Evolutionary conservation across 1,140 invertebrate species (phyloP).

Genomic region (Nasonia giraulti): DNA sequence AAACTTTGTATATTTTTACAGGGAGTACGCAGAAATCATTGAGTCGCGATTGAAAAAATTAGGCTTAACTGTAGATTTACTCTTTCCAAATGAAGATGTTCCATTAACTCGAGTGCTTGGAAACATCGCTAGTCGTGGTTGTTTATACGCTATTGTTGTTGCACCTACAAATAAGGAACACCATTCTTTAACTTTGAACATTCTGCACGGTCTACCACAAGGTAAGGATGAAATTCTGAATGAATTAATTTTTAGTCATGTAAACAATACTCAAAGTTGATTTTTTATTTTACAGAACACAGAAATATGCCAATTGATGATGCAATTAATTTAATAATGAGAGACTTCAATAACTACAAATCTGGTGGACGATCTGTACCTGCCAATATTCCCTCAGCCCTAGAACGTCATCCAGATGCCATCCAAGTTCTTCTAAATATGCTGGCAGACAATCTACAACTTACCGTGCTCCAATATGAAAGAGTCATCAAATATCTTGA

Average conservation of each 20-base stretch:
- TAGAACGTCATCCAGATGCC: slow-evolving; percentile 80
- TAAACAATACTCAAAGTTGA: slow-evolving; percentile 26
- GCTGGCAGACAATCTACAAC: slow-evolving; percentile 85
- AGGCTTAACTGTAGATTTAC: slow-evolving; percentile 87
- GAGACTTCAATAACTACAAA: slow-evolving; percentile 88
- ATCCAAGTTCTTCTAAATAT: slow-evolving; percentile 86
- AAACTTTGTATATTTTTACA: slow-evolving; percentile 66
- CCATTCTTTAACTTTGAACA: slow-evolving; percentile 91
- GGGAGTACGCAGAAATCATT: slow-evolving; percentile 92
- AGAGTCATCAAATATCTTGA: slow-evolving; percentile 87
- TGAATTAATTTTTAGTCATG: slow-evolving; percentile 4
- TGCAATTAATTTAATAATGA: slow-evolving; percentile 84
- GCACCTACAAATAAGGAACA: slow-evolving; percentile 89
- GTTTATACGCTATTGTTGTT: slow-evolving; percentile 91
- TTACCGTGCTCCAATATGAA: slow-evolving; percentile 88
- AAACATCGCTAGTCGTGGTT: slow-evolving; percentile 88
- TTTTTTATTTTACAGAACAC: slow-evolving; percentile 80
- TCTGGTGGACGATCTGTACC: slow-evolving; percentile 74
- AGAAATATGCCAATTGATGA: slow-evolving; percentile 96
- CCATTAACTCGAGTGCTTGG: slow-evolving; percentile 89
- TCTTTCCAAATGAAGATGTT: slow-evolving; percentile 93
- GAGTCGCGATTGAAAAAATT: slow-evolving; percentile 87
- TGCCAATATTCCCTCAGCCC: slow-evolving; percentile 65
- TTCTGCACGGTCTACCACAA: slow-evolving; percentile 92
- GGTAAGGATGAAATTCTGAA: slow-evolving; percentile 74